These are phyloP conservation scores for Pelusios castaneus DNA, from an alignment of 2,113 vertebrate genomes.

Conservation along the genomic window DNA sequence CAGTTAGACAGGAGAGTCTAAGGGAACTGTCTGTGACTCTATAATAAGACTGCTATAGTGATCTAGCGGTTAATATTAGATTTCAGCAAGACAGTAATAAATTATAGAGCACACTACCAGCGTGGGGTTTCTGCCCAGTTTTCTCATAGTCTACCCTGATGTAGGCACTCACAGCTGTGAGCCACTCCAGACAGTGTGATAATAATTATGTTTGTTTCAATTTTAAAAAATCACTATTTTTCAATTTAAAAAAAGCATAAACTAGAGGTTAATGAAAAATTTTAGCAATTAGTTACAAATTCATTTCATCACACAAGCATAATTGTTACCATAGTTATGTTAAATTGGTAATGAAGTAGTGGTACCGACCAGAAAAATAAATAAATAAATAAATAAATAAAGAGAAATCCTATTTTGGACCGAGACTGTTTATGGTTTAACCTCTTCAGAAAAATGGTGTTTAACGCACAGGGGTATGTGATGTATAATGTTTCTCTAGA, in stretches of 20 bases:
- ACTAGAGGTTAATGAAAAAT: conserved; percentile 4
- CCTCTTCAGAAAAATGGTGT: neutral
- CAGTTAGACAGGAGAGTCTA: neutral
- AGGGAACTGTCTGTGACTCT: neutral
- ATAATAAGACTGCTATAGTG: neutral
- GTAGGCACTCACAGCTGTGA: neutral
- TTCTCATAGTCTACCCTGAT: neutral
- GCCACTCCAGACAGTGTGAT: neutral
- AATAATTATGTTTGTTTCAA: neutral
- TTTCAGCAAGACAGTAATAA: too few species aligned
- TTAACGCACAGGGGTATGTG: neutral
- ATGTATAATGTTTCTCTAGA: neutral
- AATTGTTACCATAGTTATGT: conserved; percentile 14
- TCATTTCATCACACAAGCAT: neutral
- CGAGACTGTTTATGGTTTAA: conserved; percentile 9
- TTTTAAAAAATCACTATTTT: neutral
- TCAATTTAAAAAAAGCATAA: neutral
- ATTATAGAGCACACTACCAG: neutral
- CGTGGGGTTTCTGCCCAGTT: neutral
- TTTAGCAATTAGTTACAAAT: conserved; percentile 38
- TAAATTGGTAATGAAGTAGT: conserved; percentile 24
- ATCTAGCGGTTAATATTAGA: neutral
- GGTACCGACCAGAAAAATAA: neutral
- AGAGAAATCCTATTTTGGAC: neutral
- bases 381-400: conserved; percentile 20